Evolutionary conservation across 1,140 invertebrate genomes (phyloP).

Genomic region (Agrilus planipennis): DNA sequence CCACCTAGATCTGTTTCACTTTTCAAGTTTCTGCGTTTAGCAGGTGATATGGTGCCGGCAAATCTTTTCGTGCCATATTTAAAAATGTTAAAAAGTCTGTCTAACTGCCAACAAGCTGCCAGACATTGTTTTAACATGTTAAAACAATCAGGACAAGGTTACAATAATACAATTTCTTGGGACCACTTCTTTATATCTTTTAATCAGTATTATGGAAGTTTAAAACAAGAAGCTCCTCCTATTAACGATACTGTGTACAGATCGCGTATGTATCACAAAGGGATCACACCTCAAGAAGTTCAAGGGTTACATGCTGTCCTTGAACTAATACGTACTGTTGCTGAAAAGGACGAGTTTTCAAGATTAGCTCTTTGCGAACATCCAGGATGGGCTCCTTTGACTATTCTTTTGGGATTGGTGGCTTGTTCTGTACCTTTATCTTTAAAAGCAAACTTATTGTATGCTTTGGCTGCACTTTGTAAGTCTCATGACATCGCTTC

Average conservation of each 20-base stretch:
- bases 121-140: slow-evolving; percentile 77
- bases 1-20: slow-evolving; percentile 59
- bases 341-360: slow-evolving; percentile 64
- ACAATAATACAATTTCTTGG: slow-evolving; percentile 55
- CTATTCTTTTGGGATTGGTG: slow-evolving; percentile 69
- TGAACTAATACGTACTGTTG: slow-evolving; percentile 62
- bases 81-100: slow-evolving; percentile 73
- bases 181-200: slow-evolving; percentile 83
- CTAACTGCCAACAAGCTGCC: slow-evolving; percentile 58
- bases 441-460: slow-evolving; percentile 72
- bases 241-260: slow-evolving; percentile 51
- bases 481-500: slow-evolving; percentile 60
- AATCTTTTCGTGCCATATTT: slow-evolving; percentile 78
- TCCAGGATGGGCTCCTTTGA: slow-evolving; percentile 69
- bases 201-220: slow-evolving; percentile 56
- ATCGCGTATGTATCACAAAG: slow-evolving; percentile 42
- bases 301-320: slow-evolving; percentile 75
- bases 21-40: slow-evolving; percentile 82
- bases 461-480: slow-evolving; percentile 64
- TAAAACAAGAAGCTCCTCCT: slow-evolving; percentile 51
- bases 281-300: slow-evolving; percentile 74
- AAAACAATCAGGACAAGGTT: slow-evolving; percentile 51
- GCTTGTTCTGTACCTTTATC: slow-evolving; percentile 73
- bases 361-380: slow-evolving; percentile 73
- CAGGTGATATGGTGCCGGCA: slow-evolving; percentile 73